Conservation (phyloP, 2,113 vertebrate species). For the Aegotheles bennettii region DNA sequence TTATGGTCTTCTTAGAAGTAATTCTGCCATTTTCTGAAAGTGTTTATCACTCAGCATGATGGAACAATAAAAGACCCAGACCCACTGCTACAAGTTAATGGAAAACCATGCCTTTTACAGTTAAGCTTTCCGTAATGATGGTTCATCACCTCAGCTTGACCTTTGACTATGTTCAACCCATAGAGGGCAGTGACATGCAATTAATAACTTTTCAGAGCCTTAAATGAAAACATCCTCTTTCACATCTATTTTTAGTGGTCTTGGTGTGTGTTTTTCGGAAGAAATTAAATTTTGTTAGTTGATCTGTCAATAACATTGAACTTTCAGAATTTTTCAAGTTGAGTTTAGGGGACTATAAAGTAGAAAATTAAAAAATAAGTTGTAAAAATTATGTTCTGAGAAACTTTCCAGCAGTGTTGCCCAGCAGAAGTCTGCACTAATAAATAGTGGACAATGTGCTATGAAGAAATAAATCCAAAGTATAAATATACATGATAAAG, state of each 20-base stretch:
- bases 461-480: background rate
- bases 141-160: background rate
- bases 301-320: background rate
- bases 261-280: background rate
- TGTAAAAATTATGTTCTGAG: background rate
- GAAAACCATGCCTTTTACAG: background rate
- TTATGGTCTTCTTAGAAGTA: background rate
- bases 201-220: background rate
- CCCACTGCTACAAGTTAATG: background rate
- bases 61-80: background rate
- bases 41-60: background rate
- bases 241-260: background rate
- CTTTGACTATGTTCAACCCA: background rate
- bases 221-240: background rate
- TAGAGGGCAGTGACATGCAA: constrained; percentile 31
- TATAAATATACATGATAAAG: background rate
- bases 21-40: background rate
- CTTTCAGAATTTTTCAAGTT: background rate
- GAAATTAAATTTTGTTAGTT: background rate
- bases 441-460: background rate
- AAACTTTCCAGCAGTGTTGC: background rate
- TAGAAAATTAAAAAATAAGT: background rate
- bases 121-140: background rate
- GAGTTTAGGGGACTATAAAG: background rate
- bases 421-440: background rate